Base-by-base conservation (phyloP, 2,888 invertebrate genomes). In the Coecobrya sp. region DNA sequence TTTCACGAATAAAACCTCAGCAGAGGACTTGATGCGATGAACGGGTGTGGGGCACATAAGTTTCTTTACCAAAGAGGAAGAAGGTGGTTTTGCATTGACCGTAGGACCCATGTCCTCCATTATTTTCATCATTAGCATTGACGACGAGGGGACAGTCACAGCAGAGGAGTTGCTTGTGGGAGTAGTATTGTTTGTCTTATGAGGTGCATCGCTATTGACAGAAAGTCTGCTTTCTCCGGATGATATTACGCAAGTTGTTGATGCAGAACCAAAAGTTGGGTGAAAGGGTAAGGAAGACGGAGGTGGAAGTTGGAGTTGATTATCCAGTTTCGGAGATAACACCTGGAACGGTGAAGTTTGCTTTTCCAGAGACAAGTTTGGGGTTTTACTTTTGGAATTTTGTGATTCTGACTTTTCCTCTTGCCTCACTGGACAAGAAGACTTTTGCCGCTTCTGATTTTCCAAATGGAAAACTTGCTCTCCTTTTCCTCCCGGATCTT, bases 61-160 rank as follows among this genome's bases (percentile, higher is more conserved):
- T 86, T 90, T 90, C 62, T 90, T 90, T 49, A 86, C 90, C 13
- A 76, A 85, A 42, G 76, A 73, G 27, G 90, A 59, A 36, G 85
- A 65, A 13, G 85, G 22, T 27, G 89, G 73, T 62, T 76, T 62
- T 49, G 65, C 87, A 62, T 19, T 42, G 36, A 89, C 89, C 27
- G 79, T 52, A n/a, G 91, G 85, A 19, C 84, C 89, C 7, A 89
- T 25, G 86, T 91, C 81, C 45, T 91, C 91, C 7, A 91, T 86
- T 55, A 91, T 86, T 86, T 91, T 81, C 86, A 91, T 91, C 91
- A 91, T 91, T 79, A 91, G 52, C 81, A 91, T 86, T 59, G 87
- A 27, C 25, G 87, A 62, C 59, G 79, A 59, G 16, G 87, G 55
- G 42, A 36, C 86, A 68, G 27, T 8, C 5, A 84, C 42, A n/a